Evolutionary conservation across 2,888 invertebrate genomes (phyloP), one percentile per base, ranked within the genome.

Genomic region (Dynastes grantii): DNA sequence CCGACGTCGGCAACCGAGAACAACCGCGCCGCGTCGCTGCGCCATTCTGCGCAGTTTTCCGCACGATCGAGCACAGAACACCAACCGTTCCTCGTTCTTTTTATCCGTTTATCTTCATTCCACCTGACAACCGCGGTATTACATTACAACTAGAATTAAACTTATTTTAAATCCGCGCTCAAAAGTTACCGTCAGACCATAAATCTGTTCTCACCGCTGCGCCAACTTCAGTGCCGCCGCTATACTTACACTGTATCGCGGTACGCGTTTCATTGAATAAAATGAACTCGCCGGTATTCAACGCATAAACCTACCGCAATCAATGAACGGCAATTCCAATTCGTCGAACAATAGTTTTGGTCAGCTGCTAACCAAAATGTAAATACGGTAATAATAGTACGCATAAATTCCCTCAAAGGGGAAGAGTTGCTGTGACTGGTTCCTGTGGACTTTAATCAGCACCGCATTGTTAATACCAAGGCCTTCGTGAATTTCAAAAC

Each of bases 61-160:
- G 78, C 78, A 78, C 78, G 78, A 78, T 78, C 67, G 78, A 65
- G 32, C 78, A 76, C 65, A 45, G 61, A 65, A 49, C 78, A 76
- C 65, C 73, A 40, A 58, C 40, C 73, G 73, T 73, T 73, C 73
- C 40, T 40, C 81, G 81, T 81, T 83, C 83, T 83, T 71, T 83
- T 83, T 83, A 83, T 83, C 83, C 82, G 78, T 79, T 76, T 70
- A 78, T 78, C 78, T 78, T 78, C 78, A 78, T 78, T 78, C 76
- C 61, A 45, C 49, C 78, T 70, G 78, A 78, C 78, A 78, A 76
- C 76, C 27, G 68, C 70, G 78, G 75, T 80, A 81, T 80, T 80
- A 80, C 80, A 81, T 81, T 82, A 82, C 81, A 81, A 81, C 80
- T 82, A 81, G 80, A 82, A 82, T 82, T 82, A 81, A 81, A 82